phyloP scores from a whole-genome alignment of 2,888 invertebrate genomes.

The Pristionchus japonicus region DNA sequence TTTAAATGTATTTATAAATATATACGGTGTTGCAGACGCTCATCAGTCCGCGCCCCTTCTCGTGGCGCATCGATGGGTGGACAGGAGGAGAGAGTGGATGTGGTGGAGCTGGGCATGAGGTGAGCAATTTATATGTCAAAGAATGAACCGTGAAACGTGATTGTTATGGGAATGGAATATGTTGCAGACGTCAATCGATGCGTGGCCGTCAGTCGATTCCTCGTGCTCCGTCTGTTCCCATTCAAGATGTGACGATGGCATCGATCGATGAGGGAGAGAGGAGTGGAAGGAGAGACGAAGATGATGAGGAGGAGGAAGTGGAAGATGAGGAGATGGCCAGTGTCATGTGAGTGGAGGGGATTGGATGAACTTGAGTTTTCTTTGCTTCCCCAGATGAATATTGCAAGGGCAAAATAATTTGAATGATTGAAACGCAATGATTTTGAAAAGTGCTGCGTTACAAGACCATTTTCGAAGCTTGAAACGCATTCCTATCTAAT shows the following conservation, averaged over 20 bases:
- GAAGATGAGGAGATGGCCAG: slow-evolving; percentile 28
- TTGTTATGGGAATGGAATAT: not conserved
- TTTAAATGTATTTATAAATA: not conserved
- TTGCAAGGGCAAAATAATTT: too few species aligned
- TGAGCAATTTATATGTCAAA: not conserved
- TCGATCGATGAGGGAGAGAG: not conserved
- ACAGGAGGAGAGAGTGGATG: not conserved
- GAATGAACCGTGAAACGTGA: not conserved
- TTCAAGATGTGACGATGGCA: not conserved
- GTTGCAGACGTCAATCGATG: not conserved
- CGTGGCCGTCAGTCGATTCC: not conserved
- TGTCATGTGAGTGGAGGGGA: not conserved
- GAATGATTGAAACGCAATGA: too few species aligned
- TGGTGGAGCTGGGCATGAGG: not conserved
- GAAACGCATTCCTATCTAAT: too few species aligned
- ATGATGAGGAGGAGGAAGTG: not conserved
- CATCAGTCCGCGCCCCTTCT: not conserved
- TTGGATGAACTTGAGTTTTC: too few species aligned
- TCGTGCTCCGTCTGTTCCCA: too few species aligned
- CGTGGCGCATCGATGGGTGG: not conserved
- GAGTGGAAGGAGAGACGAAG: not conserved
- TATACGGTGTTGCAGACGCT: not conserved
- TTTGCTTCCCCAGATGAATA: too few species aligned
- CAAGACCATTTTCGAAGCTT: too few species aligned
- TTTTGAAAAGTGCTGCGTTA: too few species aligned